Base-by-base conservation (phyloP, 2,888 invertebrate genomes). In the Drosophila prostipennis region DNA sequence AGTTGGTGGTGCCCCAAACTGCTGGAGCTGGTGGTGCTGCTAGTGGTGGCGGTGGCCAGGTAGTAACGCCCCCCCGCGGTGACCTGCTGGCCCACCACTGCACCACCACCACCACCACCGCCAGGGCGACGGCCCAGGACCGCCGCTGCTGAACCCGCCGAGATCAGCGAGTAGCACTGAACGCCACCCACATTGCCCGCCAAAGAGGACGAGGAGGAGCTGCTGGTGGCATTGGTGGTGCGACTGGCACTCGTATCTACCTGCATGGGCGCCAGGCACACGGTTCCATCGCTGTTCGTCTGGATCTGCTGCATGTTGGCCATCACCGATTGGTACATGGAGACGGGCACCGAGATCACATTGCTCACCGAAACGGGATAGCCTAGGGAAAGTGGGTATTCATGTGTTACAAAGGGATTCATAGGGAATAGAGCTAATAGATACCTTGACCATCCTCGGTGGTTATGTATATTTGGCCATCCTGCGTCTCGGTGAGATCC, bases 311-410 rank as follows among this genome's bases (percentile, higher is more conserved):
- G 96, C 91, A 97, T 96, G 92, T 96, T 96, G 60, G 98, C 97
- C 90, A 98, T 96, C 94, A 98, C 98, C 69, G 97, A 97, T 93
- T 98, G 98, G 93, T 98, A 98, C 96, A 98, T 97, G 73, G 97
- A 97, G 74, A 98, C 97, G 60, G 98, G 98, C 86, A 98, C 97
- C 59, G 98, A 98, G 91, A 98, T 98, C 93, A 98, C 98, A 71
- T 98, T 98, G 88, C 97, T 96, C 87, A 97, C 97, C 80, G 96
- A 95, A 84, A 97, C 95, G 54, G 96, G 96, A 93, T 91, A 91
- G 76, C 92, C 92, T 42, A 13, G 1, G 11, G 16, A 5, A 13
- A 13, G 2, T 1, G 3, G 23, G 23, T 23, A 23, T 4, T 23
- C 4, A 6, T 23, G 11, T 5, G 5, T 40, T 40, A 19, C 6